phyloP scores from a whole-genome alignment of 37 sponge, comb jelly and placozoan species.

The Trichoplax adhaerens region DNA sequence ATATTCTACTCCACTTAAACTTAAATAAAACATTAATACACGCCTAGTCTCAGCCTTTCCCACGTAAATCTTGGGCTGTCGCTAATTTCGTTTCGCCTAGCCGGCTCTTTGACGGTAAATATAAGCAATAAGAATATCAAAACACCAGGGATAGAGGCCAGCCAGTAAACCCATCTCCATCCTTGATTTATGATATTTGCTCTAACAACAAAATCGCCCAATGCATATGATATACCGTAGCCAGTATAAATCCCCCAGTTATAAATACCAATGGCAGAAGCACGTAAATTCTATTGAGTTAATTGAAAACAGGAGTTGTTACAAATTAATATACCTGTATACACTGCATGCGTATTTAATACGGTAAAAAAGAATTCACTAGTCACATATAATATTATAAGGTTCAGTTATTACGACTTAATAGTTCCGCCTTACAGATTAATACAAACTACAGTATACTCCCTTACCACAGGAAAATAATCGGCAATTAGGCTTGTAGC shows the following conservation, averaged over 20 bases:
- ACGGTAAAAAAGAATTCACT: not conserved
- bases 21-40: not conserved
- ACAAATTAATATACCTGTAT: no score
- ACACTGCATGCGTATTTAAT: no score
- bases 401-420: not conserved
- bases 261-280: conserved; percentile 17
- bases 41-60: not conserved
- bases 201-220: conserved; percentile 59
- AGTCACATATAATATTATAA: not conserved
- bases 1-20: no score
- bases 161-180: conserved; percentile 52
- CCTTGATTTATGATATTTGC: conserved; percentile 22
- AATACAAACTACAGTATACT: not conserved
- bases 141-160: conserved; percentile 34
- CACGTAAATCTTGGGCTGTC: not conserved
- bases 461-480: conserved; percentile 28
- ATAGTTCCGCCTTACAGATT: not conserved
- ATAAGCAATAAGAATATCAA: conserved; percentile 21
- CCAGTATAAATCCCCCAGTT: conserved; percentile 28
- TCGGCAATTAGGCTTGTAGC: conserved; percentile 51
- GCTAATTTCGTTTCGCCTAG: conserved; percentile 5
- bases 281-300: conserved; percentile 21
- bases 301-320: no score
- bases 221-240: conserved; percentile 23
- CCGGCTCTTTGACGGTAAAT: conserved; percentile 45